Percentiles rank a stretch among this genome's conserved stretches.
Conservation (phyloP, 2,888 invertebrate genomes). For the Ellobium chinense region DNA sequence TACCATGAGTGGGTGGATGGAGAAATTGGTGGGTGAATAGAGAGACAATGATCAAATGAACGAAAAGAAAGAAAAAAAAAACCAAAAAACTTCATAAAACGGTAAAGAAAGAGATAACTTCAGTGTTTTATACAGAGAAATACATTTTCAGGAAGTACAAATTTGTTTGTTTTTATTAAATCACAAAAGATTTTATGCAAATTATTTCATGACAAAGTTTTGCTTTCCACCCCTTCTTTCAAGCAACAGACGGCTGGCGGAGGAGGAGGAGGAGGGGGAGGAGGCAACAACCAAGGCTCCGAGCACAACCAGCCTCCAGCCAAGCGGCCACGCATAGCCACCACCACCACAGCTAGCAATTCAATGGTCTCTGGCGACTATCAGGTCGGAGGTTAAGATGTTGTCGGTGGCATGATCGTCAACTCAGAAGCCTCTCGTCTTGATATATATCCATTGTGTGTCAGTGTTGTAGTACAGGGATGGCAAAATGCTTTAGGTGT, state of each 20-base stretch:
- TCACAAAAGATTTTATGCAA: too few relatives aligned
- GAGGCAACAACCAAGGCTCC: conserved; percentile 65
- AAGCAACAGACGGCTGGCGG: conserved; percentile 56
- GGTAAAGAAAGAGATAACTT: too few relatives aligned
- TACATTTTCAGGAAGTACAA: too few relatives aligned
- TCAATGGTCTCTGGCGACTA: conserved; percentile 60
- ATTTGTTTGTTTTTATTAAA: too few relatives aligned
- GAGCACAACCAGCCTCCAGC: conserved; percentile 76
- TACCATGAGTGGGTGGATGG: too few relatives aligned
- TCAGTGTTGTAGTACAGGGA: too few relatives aligned
- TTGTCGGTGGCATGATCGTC: conserved; percentile 22
- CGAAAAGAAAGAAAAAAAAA: background rate
- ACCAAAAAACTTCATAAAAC: background rate
- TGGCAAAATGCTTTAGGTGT: too few relatives aligned
- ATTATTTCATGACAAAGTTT: too few relatives aligned
- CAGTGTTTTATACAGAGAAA: too few relatives aligned
- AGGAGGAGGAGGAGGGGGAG: conserved; percentile 54
- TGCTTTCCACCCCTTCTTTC: background rate
- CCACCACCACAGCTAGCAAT: conserved; percentile 67
- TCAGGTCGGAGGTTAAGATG: conserved; percentile 37
- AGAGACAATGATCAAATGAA: too few relatives aligned
- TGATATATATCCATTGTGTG: conserved; percentile 5
- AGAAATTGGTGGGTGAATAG: too few relatives aligned
- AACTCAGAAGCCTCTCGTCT: conserved; percentile 29
- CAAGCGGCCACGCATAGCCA: conserved; percentile 74